phyloP scores from a whole-genome alignment of 2,113 vertebrate genomes.

The Sorex fumeus region DNA sequence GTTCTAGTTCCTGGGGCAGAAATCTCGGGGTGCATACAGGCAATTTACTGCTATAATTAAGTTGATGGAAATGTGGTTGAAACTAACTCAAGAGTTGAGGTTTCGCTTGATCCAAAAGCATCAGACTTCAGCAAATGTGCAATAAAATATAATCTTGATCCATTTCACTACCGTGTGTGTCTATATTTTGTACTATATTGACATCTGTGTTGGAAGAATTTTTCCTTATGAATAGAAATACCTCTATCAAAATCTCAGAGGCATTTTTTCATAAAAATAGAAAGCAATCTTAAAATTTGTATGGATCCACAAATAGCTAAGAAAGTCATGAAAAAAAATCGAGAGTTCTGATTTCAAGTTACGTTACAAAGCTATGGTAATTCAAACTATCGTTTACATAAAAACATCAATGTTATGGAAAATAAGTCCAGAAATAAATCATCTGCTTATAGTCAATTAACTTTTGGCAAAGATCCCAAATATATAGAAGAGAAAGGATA shows the following conservation, averaged over 20 bases:
- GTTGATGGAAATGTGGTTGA: slow-evolving; percentile 69
- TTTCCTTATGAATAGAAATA: not conserved
- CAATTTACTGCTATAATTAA: slow-evolving; percentile 79
- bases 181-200: slow-evolving; percentile 13
- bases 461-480: not conserved
- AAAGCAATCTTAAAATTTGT: not conserved
- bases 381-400: not conserved
- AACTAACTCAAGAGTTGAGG: slow-evolving; percentile 78
- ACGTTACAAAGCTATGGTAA: not conserved
- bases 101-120: slow-evolving; percentile 79
- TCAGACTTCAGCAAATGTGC: slow-evolving; percentile 77
- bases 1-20: slow-evolving; percentile 62
- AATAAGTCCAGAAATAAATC: not conserved
- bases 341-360: not conserved
- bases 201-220: slow-evolving; percentile 27
- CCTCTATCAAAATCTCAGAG: not conserved
- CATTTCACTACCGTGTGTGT: slow-evolving; percentile 59
- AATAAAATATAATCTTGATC: slow-evolving; percentile 87
- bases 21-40: slow-evolving; percentile 61
- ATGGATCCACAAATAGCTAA: not conserved
- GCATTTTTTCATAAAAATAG: not conserved
- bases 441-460: not conserved
- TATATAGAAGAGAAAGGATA: not conserved
- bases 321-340: not conserved
- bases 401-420: not conserved